Evolutionary conservation across 2,797 vertebrate genomes (phyloP).

Genomic region (Octomys mimax): DNA sequence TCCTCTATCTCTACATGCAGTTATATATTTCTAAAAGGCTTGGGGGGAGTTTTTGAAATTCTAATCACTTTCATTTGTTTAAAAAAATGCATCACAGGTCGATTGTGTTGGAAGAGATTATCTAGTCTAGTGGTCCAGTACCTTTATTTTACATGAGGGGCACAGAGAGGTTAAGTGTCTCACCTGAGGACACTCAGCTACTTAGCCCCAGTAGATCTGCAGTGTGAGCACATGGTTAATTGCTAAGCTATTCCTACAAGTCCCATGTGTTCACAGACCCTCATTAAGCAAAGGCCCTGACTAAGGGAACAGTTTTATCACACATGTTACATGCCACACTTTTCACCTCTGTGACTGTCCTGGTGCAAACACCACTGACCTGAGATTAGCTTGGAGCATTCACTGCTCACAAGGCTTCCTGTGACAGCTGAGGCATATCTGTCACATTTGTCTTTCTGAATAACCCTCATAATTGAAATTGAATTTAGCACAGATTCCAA

Average conservation of each 20-base stretch:
- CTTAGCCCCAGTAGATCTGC: neutral
- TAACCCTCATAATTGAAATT: slow-evolving; percentile 3
- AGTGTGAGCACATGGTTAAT: neutral
- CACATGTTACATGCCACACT: neutral
- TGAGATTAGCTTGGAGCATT: slow-evolving; percentile 41
- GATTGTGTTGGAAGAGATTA: neutral
- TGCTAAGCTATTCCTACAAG: neutral
- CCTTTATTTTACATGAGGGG: slow-evolving; percentile 1
- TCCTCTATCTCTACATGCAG: neutral
- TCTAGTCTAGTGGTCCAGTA: neutral
- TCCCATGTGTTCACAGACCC: slow-evolving; percentile 16
- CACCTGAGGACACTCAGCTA: slow-evolving; percentile 10
- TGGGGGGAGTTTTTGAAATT: slow-evolving; percentile 1
- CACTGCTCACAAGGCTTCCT: slow-evolving; percentile 50
- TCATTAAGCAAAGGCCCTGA: slow-evolving; percentile 38
- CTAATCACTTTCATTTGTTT: slow-evolving; percentile 40
- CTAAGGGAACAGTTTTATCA: slow-evolving; percentile 9
- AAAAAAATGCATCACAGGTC: slow-evolving; percentile 9
- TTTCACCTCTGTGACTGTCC: neutral
- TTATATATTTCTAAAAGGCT: slow-evolving; percentile 42
- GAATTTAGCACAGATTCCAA: slow-evolving; percentile 40
- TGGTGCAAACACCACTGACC: neutral
- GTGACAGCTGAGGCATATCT: neutral
- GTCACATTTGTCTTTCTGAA: slow-evolving; percentile 32
- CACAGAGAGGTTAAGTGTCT: slow-evolving; percentile 34